Conservation (phyloP, 2,797 vertebrate genomes). For the Eleutherodactylus coqui region DNA sequence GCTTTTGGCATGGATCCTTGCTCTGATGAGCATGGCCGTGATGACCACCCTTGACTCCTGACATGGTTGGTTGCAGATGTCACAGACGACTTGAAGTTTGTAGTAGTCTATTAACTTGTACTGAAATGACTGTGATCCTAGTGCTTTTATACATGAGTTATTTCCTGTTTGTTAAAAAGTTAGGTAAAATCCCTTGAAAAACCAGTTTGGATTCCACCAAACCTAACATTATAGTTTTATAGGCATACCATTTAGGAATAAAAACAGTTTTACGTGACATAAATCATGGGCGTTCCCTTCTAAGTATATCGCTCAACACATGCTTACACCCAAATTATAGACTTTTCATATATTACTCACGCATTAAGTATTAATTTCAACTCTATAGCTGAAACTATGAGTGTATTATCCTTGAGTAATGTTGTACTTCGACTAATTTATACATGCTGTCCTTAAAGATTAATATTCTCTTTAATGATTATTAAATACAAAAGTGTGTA, state of each 20-base stretch:
- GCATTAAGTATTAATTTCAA: not conserved
- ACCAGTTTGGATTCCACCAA: conserved; percentile 50
- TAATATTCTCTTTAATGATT: not conserved
- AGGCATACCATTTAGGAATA: not conserved
- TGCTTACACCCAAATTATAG: conserved; percentile 13
- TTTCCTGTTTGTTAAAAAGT: conserved; percentile 26
- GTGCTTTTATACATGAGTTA: conserved; percentile 49
- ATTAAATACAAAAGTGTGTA: not conserved
- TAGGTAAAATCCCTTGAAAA: conserved; percentile 28
- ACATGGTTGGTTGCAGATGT: conserved; percentile 21
- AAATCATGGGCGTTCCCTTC: conserved; percentile 22
- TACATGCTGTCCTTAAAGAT: not conserved
- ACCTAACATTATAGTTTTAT: conserved; percentile 42
- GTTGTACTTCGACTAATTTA: not conserved
- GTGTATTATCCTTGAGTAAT: not conserved
- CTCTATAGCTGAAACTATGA: conserved; percentile 6
- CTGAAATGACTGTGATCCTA: not conserved
- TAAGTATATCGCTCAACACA: not conserved
- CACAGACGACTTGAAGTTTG: not conserved
- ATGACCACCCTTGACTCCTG: conserved; percentile 16
- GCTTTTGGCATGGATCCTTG: not conserved
- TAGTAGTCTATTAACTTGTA: not conserved
- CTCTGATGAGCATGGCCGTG: not conserved
- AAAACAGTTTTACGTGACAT: conserved; percentile 4
- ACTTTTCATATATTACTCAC: conserved; percentile 18